Evolutionary conservation across 2,113 vertebrate species (phyloP), one percentile per base, ranked within the genome.

Genomic region (Morone chrysops): DNA sequence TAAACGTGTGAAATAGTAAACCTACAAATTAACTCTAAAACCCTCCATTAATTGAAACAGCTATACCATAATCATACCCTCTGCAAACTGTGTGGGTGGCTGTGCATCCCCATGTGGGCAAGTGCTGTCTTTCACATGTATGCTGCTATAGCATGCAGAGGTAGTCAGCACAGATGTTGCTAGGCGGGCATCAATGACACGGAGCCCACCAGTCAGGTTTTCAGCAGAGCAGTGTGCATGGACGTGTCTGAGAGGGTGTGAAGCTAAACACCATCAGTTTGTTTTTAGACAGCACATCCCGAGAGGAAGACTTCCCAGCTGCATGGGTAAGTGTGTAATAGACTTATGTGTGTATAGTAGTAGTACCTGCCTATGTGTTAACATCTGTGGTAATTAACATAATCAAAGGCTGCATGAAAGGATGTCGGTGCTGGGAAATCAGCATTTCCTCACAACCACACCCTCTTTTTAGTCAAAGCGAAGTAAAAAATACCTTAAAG

Each of bases 231-330:
- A 51, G 48, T 62, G 82, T 68, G 87, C 90, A 59, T 72, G 82
- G 72, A 88, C 62, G 59, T 83, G 87, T 81, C 79, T 88, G 90
- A 79, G 81, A 83, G 75, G 72, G 84, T 88, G 88, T 88, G 78
- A 92, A 90, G 88, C 87, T 83, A 85, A 91, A 91, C 85, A 87
- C 70, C 82, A 75, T 89, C 85, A 67, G 81, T 84, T 90, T 90
- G 81, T 89, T 90, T 84, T 70, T 86, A 91, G 89, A 92, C 89
- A 88, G 65, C 72, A 36, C 54, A 54, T 84, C 86, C 85, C 57
- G 12, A 66, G 80, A 87, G 87, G 75, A 68, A 61, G 63, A 59
- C 85, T 79, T 85, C 89, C 67, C 78, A 77, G 83, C 82, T 85
- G 82, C 78, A 76, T 60, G 76, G 47, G 54, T 51, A 65, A 73